Percentiles rank a stretch among this genome's conserved stretches.
Conservation (phyloP, 2,888 invertebrate species). For the Amiota mariae region DNA sequence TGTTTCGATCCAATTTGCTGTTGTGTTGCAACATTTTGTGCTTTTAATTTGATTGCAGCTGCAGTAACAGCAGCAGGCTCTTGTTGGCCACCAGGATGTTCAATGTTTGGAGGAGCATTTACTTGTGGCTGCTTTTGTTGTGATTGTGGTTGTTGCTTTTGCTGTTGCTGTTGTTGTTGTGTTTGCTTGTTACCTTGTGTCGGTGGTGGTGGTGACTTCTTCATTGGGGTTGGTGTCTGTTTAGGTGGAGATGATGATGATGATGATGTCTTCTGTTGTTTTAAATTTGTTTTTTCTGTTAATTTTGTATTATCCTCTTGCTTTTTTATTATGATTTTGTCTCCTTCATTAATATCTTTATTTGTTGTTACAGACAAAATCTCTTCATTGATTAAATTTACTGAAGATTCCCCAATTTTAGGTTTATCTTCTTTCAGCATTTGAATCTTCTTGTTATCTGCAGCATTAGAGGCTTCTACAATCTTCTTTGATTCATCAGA, state of each 20-base stretch:
- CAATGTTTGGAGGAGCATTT: too few relatives aligned
- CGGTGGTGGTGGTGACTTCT: background rate
- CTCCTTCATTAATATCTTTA: too few relatives aligned
- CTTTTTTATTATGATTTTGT: too few relatives aligned
- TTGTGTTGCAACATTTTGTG: background rate
- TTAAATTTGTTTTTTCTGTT: background rate
- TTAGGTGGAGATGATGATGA: constrained; percentile 4
- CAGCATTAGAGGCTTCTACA: too few relatives aligned
- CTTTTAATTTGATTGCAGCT: background rate
- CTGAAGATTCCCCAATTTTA: too few relatives aligned
- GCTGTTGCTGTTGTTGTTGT: background rate
- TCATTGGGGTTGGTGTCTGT: background rate
- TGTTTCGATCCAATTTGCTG: background rate
- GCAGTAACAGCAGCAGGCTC: background rate
- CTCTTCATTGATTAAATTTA: too few relatives aligned
- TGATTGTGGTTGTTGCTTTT: background rate
- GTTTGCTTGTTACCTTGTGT: background rate
- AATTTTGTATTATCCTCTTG: too few relatives aligned
- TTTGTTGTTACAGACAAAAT: too few relatives aligned
- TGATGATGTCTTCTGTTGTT: constrained; percentile 17
- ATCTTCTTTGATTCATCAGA: too few relatives aligned
- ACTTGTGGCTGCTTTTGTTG: constrained; percentile 5
- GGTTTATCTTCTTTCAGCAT: too few relatives aligned
- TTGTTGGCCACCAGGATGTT: too few relatives aligned
- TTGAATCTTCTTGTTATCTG: too few relatives aligned